Conservation (phyloP, 2,113 vertebrate species). For the Eira barbara region DNA sequence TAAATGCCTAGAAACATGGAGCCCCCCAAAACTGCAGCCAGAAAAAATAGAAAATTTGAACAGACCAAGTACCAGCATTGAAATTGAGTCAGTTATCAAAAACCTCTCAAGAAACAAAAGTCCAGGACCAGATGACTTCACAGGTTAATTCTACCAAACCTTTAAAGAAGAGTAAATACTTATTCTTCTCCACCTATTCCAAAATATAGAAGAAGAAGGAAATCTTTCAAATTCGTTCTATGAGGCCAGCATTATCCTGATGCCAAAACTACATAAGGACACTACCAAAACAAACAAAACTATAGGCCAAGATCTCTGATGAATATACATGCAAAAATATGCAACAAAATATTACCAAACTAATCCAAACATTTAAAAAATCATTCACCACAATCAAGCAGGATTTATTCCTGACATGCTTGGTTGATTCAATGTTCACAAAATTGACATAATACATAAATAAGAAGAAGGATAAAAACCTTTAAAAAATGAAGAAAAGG, state of each 20-base stretch:
- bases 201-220: too few species aligned
- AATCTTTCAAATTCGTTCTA: too few species aligned
- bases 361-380: background rate
- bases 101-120: background rate
- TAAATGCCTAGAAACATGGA: background rate
- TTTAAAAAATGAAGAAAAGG: background rate
- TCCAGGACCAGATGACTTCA: background rate
- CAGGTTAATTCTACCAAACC: background rate
- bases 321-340: background rate
- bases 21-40: background rate
- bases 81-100: background rate
- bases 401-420: background rate
- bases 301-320: background rate
- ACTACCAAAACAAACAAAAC: background rate
- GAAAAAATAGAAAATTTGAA: background rate
- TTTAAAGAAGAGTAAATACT: background rate
- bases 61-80: background rate
- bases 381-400: background rate
- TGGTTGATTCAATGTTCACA: background rate
- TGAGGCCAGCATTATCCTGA: background rate
- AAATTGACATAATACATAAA: background rate
- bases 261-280: background rate
- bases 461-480: background rate
- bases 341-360: background rate
- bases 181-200: too few species aligned